Evolutionary conservation across 2,113 vertebrate species (phyloP), one percentile per base, ranked within the genome.

Genomic region (Thunnus thynnus): DNA sequence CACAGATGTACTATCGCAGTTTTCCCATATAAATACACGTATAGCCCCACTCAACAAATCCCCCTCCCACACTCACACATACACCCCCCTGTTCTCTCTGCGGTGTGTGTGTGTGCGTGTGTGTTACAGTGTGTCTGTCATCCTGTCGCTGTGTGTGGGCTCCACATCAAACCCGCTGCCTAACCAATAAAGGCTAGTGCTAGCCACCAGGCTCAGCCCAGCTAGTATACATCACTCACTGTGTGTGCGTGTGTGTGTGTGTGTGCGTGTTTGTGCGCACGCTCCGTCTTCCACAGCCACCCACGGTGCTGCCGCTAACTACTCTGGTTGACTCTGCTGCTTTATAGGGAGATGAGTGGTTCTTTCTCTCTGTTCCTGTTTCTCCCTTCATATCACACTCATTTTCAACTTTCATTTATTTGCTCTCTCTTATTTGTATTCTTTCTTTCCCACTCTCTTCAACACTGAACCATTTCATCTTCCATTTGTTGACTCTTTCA

Each of bases 81-180:
- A 50, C 71, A 66, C 48, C 60, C 1, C 55, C 25, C 36, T 41
- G 36, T 27, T 54, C 27, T 36, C 63, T 18, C 67, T 10, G 71
- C 71, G 22, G 36, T 52, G 78, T 78, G 62, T 80, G 86, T 30
- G 27, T 30, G 27, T 30, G 27, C 27, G 27, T 30, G 27, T 87
- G 80, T 80, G 82, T 82, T 88, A 67, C 56, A 81, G 72, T 87
- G 82, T 79, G 83, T 76, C 77, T 85, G 84, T 85, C 85, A 76
- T 88, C 82, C 62, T 76, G 80, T 80, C 90, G 54, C 90, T 55
- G 86, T 93, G 93, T 93, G 92, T 94, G 91, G 93, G 76, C 89
- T 56, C 86, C 86, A 89, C 89, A 94, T 92, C 89, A 93, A 91
- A 91, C 87, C 85, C 78, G 79, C 85, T 85, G 87, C 84, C 77